A percentile compares a stretch with the other conserved stretches of the same genome.
These are phyloP conservation scores for Oeneis ivallda DNA, from an alignment of 2,888 invertebrate genomes.

Conservation along the genomic window DNA sequence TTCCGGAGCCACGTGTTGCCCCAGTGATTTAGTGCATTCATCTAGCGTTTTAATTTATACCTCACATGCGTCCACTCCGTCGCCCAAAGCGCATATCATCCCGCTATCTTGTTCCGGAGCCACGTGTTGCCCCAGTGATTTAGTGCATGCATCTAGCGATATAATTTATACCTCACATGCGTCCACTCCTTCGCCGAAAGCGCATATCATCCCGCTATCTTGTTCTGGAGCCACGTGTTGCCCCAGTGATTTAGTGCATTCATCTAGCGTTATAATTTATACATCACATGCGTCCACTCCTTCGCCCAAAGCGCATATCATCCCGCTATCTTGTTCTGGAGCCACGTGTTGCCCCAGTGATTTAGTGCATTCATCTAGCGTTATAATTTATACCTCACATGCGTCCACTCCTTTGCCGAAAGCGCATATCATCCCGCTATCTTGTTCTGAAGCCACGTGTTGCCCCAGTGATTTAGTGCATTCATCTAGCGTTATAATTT, in stretches of 20 bases:
- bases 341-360: slow-evolving; percentile 59
- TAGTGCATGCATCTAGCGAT: slow-evolving; percentile 64
- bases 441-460: slow-evolving; percentile 56
- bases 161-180: slow-evolving; percentile 63
- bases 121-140: slow-evolving; percentile 54
- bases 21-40: slow-evolving; percentile 58
- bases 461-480: slow-evolving; percentile 58
- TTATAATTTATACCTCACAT: slow-evolving; percentile 61
- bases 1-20: slow-evolving; percentile 58
- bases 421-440: slow-evolving; percentile 72
- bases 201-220: slow-evolving; percentile 70
- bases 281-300: slow-evolving; percentile 67
- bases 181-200: slow-evolving; percentile 65
- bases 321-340: slow-evolving; percentile 59
- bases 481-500: slow-evolving; percentile 63
- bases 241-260: slow-evolving; percentile 60
- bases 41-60: slow-evolving; percentile 64
- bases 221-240: slow-evolving; percentile 57
- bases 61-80: slow-evolving; percentile 65
- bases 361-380: slow-evolving; percentile 61
- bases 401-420: slow-evolving; percentile 65
- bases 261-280: slow-evolving; percentile 61
- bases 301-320: slow-evolving; percentile 72
- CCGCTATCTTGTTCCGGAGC: slow-evolving; percentile 62
- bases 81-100: slow-evolving; percentile 72